phyloP scores from a whole-genome alignment of 2,888 invertebrate genomes.

The Orgyia antiqua region DNA sequence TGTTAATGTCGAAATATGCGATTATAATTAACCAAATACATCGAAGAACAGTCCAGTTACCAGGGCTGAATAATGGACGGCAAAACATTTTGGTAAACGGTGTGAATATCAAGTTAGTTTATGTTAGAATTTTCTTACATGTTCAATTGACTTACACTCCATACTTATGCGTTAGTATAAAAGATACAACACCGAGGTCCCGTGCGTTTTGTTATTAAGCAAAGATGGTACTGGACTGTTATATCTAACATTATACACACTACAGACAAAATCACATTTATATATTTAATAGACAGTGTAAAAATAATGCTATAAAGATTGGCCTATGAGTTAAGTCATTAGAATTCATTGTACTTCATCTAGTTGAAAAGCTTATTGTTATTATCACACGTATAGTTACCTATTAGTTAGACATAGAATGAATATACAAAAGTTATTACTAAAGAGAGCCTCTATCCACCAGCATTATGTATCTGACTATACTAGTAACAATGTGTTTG shows the following conservation, averaged over 20 bases:
- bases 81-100: constrained; percentile 63
- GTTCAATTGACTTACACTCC: constrained; percentile 29
- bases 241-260: constrained; percentile 53
- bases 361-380: constrained; percentile 74
- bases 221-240: constrained; percentile 48
- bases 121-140: constrained; percentile 26
- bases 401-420: constrained; percentile 62
- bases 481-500: constrained; percentile 33
- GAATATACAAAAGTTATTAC: constrained; percentile 65
- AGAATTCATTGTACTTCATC: constrained; percentile 70
- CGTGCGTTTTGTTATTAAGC: constrained; percentile 20
- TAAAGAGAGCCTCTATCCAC: constrained; percentile 32
- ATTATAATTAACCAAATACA: constrained; percentile 48
- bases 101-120: constrained; percentile 12
- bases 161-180: constrained; percentile 22
- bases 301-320: constrained; percentile 76
- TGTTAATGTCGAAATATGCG: constrained; percentile 62
- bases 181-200: constrained; percentile 10
- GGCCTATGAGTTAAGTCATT: constrained; percentile 64
- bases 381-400: constrained; percentile 72
- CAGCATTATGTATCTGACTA: constrained; percentile 21
- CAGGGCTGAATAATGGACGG: constrained; percentile 63
- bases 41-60: constrained; percentile 56
- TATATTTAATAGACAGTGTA: constrained; percentile 66
- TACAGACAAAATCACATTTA: constrained; percentile 68